These are phyloP conservation scores for Harpagoxenus sublaevis DNA, from an alignment of 2,888 invertebrate genomes.

Conservation along the genomic window DNA sequence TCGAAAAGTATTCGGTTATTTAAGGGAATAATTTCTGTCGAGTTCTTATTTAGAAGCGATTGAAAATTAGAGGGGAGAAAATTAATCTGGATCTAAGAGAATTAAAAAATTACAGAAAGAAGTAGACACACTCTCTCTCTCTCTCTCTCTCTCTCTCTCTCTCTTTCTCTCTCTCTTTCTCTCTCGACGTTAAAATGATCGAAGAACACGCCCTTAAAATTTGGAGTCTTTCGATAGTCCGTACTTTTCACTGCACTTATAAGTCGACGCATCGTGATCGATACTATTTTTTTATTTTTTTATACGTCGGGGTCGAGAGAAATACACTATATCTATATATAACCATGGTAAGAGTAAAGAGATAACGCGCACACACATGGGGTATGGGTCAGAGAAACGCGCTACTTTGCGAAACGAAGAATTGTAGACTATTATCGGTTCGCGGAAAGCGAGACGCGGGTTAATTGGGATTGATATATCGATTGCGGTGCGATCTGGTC, in stretches of 20 bases:
- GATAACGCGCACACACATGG: too few relatives aligned
- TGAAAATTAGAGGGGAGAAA: neutral
- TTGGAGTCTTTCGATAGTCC: neutral
- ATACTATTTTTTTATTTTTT: neutral
- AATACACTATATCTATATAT: neutral
- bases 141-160: too few relatives aligned
- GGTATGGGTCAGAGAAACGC: neutral
- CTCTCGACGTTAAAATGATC: neutral
- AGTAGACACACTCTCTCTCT: neutral
- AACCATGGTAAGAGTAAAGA: neutral
- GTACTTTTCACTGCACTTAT: neutral
- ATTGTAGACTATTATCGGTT: neutral
- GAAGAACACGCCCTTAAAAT: neutral
- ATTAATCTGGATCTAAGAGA: neutral
- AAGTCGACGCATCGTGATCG: too few relatives aligned
- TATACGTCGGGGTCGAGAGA: neutral
- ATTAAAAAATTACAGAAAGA: neutral
- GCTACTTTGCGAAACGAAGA: neutral
- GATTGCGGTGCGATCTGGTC: constrained; percentile 9
- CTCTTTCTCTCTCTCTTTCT: too few relatives aligned
- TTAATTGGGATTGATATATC: constrained; percentile 42
- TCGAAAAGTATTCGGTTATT: neutral
- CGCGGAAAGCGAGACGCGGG: constrained; percentile 7
- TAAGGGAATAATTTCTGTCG: neutral
- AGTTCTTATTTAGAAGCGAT: neutral